phyloP scores from a whole-genome alignment of 2,113 vertebrate genomes.

The Eptatretus burgeri region DNA sequence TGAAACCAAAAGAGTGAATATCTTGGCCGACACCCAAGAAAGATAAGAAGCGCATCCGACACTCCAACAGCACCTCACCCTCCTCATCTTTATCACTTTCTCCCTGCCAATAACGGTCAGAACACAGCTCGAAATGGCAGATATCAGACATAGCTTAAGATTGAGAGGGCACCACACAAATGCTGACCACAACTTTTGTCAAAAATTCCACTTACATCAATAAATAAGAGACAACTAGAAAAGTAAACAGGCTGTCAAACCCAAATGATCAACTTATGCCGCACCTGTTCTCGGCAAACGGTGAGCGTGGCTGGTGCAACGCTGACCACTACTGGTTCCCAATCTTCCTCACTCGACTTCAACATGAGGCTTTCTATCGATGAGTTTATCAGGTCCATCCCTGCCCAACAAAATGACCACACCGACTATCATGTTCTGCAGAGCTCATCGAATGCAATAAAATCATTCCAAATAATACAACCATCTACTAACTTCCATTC shows the following conservation, averaged over 20 bases:
- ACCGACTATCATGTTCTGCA: too few relatives aligned
- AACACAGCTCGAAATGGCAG: too few relatives aligned
- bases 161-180: too few relatives aligned
- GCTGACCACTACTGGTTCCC: slow-evolving; percentile 61
- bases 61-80: slow-evolving; percentile 49
- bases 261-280: not conserved
- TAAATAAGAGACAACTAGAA: too few relatives aligned
- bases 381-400: slow-evolving; percentile 74
- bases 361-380: slow-evolving; percentile 53
- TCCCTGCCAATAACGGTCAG: not conserved
- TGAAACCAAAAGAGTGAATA: slow-evolving; percentile 67
- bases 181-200: too few relatives aligned
- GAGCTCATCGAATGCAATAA: too few relatives aligned
- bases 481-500: not conserved
- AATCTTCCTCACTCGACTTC: slow-evolving; percentile 47
- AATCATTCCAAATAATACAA: not conserved
- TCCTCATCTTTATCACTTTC: not conserved
- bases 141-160: too few relatives aligned
- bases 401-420: slow-evolving; percentile 15
- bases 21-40: slow-evolving; percentile 94
- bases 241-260: too few relatives aligned
- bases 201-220: too few relatives aligned
- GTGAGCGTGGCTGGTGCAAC: slow-evolving; percentile 80
- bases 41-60: slow-evolving; percentile 75
- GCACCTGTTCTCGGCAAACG: slow-evolving; percentile 54